Evolutionary conservation across 1,140 invertebrate species (phyloP), one percentile per base, ranked within the genome.

Genomic region (Cotesia chilonis): DNA sequence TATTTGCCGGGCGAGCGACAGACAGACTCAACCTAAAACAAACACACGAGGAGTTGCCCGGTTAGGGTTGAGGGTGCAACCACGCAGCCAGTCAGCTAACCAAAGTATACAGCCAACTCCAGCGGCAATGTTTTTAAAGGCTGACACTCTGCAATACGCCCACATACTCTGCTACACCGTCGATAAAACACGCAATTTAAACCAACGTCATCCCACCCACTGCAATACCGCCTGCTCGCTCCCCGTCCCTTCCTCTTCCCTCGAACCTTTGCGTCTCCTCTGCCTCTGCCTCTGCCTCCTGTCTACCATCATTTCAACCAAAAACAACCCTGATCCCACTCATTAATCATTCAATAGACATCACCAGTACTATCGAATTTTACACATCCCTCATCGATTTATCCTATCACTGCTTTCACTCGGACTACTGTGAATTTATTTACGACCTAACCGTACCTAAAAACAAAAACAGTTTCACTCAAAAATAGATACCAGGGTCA

Each of bases 21-120:
- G 54, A 59, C 55, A 68, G 67, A 72, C 57, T 55, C 71, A 60
- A 72, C 71, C 71, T 54, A 72, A 72, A 72, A 72, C 71, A 72
- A 72, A 72, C 57, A 72, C 28, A 67, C 52, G 55, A 66, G 28
- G 28, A 28, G 28, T 28, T 28, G 28, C 28, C 28, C 28, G 28
- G 28, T 28, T 28, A 28, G 28, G 52, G 47, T 28, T 28, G 47
- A 20, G 54, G 47, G 65, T 7, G 66, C n/a, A 57, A 57, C 54
- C 54, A 57, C 54, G 41, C 7, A 47, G 41, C 41, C 41, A 47
- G 41, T 57, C 17, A 57, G 17, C 54, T 57, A 20, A 57, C n/a
- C n/a, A 57, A 57, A 57, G 17, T 17, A 57, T 17, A 20, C 12
- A 17, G n/a, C n/a, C 12, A 57, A 57, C 54, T 14, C 57, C 20